These are phyloP conservation scores for Gadus macrocephalus DNA, from an alignment of 2,113 vertebrate species.

Conservation along the genomic window DNA sequence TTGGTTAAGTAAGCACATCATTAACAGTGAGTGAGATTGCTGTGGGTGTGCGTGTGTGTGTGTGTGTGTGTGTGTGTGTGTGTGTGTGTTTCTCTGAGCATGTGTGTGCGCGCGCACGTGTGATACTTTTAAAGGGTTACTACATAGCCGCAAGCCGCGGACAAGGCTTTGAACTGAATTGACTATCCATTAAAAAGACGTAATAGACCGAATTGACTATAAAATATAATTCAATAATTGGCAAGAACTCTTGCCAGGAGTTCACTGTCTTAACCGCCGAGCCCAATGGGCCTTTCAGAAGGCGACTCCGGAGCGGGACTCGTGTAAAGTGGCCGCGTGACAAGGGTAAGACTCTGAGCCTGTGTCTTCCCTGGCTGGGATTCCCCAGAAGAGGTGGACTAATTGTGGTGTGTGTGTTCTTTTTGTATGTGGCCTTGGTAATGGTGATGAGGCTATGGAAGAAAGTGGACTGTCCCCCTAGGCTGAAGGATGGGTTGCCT, in stretches of 20 bases:
- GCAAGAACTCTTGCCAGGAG: no score
- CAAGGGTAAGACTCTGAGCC: constrained; percentile 42
- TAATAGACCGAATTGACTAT: neutral
- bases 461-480: constrained; percentile 67
- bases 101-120: neutral
- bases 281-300: no score
- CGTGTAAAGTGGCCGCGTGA: no score
- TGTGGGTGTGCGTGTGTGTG: constrained; percentile 28
- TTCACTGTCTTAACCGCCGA: no score
- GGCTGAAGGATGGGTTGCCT: constrained; percentile 70
- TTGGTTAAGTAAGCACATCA: constrained; percentile 81
- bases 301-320: no score
- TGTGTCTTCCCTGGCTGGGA: constrained; percentile 32
- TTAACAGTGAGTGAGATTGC: constrained; percentile 69
- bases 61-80: no score
- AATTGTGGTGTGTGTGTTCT: constrained; percentile 63
- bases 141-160: constrained; percentile 25
- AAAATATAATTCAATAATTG: no score
- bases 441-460: constrained; percentile 72
- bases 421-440: constrained; percentile 63
- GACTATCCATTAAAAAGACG: constrained; percentile 7
- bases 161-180: constrained; percentile 27
- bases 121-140: no score
- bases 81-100: constrained; percentile 42
- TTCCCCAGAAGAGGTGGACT: constrained; percentile 58